Percentiles rank a stretch among this genome's conserved stretches.
Evolutionary conservation across 2,888 invertebrate species (phyloP).

Genomic region (Drosophila peninsularis): DNA sequence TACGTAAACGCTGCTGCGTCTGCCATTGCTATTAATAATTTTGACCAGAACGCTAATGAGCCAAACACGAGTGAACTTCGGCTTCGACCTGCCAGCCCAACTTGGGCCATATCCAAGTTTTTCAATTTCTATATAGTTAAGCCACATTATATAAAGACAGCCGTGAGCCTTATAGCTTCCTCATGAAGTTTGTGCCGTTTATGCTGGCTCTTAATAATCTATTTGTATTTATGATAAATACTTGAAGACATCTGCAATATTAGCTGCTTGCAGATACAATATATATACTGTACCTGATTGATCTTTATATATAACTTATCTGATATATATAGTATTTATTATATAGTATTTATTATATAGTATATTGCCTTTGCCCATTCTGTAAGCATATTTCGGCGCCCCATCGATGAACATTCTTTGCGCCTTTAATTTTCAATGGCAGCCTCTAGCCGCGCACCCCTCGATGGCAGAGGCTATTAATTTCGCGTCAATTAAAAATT

Average conservation of each 20-base stretch:
- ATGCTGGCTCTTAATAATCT: conserved; percentile 33
- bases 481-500: conserved; percentile 81
- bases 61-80: conserved; percentile 67
- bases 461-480: conserved; percentile 69
- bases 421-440: conserved; percentile 44
- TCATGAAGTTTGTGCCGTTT: conserved; percentile 24
- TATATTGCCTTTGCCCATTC: background rate
- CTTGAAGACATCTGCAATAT: background rate
- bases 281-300: background rate
- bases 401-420: conserved; percentile 24
- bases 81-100: conserved; percentile 48
- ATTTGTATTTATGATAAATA: conserved; percentile 32
- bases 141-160: conserved; percentile 19
- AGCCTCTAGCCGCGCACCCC: conserved; percentile 8
- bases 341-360: background rate
- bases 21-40: conserved; percentile 69
- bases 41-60: conserved; percentile 79
- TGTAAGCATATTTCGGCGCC: conserved; percentile 16
- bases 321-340: no score
- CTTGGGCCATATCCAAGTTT: conserved; percentile 59
- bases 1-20: conserved; percentile 15
- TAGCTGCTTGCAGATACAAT: no score
- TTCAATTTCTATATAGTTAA: conserved; percentile 67
- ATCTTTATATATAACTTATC: no score
- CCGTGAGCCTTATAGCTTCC: conserved; percentile 28